Base-by-base conservation (phyloP, 35 echinoderm and acorn worm species). In the Apostichopus parvimensis region DNA sequence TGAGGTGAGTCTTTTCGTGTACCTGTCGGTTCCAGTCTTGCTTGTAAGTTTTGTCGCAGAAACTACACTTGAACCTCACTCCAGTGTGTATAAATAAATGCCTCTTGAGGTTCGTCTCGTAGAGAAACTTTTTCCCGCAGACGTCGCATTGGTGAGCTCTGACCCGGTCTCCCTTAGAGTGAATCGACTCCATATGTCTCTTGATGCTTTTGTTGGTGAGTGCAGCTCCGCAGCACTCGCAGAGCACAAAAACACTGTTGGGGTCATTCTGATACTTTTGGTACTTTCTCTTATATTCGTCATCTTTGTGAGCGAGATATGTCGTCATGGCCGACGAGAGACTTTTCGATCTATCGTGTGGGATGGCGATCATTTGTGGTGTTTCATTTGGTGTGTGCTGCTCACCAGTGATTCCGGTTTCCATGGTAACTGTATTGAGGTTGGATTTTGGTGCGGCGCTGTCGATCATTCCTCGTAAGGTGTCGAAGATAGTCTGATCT, bases 11-110 rank as follows among this genome's bases (percentile, higher is more conserved):
- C 72, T 79, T 91, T 68, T 91, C 89, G 20, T 91, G 89, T 25
- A 79, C 71, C 26, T 91, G 54, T 52, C 89, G 52, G 89, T 91
- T 91, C 72, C 76, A 91, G 11, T 91, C 89, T 25, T 91, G 89
- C 25, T 79, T 77, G 89, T 91, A 91, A 59, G 73, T 91, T 68
- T 68, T 91, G 7, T 91, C 89, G 53, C 89, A 91, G 52, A 57
- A 78, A 18, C 77, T 54, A 0, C 89, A 91, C 54, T 91, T 77
- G 54, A 61, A 91, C 53, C 89, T 57, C 22, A 91, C 76, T 12
- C 76, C 76, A 23, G 71, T 79, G 77, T 91, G 89, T 22, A 79
- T 57, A 7, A 55, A 78, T 28, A 22, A 15, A 60, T 91, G 89
- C 21, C 76, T 56, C 13, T 77, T 68, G 15, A 91, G 73, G 73